Conservation (phyloP, 2,797 vertebrate species). For the Cynodonichthys magdalenae region DNA sequence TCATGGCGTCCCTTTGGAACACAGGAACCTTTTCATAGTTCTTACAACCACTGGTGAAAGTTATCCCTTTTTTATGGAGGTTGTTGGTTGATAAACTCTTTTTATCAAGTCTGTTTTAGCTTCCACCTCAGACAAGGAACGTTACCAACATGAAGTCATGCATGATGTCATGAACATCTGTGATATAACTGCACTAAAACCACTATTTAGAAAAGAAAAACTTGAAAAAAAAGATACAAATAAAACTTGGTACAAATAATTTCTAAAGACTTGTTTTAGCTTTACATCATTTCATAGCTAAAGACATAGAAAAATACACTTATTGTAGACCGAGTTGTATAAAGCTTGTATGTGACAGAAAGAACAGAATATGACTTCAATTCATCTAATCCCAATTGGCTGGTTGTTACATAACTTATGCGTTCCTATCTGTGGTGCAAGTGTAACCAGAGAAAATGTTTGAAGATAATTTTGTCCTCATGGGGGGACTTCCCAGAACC, state of each 20-base stretch:
- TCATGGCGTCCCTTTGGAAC: conserved; percentile 26
- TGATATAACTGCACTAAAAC: neutral
- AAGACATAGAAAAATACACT: too few relatives aligned
- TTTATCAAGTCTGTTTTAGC: neutral
- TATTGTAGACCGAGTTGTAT: too few relatives aligned
- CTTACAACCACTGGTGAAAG: neutral
- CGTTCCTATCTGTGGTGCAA: neutral
- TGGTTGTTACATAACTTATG: neutral
- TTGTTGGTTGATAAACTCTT: neutral
- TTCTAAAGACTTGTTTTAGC: neutral
- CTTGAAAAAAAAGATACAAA: neutral
- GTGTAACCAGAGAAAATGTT: neutral
- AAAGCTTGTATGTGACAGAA: neutral
- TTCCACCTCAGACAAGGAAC: neutral
- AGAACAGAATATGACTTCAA: neutral
- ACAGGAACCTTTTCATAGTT: conserved; percentile 2
- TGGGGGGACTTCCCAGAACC: neutral
- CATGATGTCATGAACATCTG: too few relatives aligned
- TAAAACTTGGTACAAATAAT: neutral
- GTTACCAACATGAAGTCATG: neutral
- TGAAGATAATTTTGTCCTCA: neutral
- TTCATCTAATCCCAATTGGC: neutral
- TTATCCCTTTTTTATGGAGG: neutral
- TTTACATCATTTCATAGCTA: neutral
- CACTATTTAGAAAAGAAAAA: too few relatives aligned